Evolutionary conservation across 2,888 invertebrate species (phyloP), one percentile per base, ranked within the genome.

Genomic region (Oscheius onirici): DNA sequence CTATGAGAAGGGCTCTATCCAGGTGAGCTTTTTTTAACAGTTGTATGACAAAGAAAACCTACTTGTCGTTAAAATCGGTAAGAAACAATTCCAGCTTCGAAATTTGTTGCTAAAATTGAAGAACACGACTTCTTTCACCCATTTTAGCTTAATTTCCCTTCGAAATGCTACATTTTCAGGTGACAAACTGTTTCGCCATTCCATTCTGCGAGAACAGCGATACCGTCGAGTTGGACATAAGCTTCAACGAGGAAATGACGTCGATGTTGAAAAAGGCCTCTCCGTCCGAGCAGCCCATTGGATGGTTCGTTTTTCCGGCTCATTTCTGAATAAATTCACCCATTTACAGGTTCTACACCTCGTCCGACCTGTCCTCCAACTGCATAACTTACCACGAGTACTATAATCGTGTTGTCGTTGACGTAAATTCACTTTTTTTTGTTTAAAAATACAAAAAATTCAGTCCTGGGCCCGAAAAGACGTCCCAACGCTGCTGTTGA

Each of bases 171-270:
- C n/a, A n/a, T n/a, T 94, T 97, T 66, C 97, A 97, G 91, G 94
- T 97, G 52, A 97, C 97, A 15, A 97, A 99, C 88, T 97, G 97
- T 88, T 99, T 97, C 90, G 95, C 97, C 87, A 97, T 99, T 60
- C 97, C 97, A 0, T 97, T 99, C 89, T 97, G 96, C 89, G 97
- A 99, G 89, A 80, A 72, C 66, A 71, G 71, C n/a, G 91, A 91
- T 88, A 91, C 90, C 90, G 96, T 97, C n/a, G 96, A 97, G 88
- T 94, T 97, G 6, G 97, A 99, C 89, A 91, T 97, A 69, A 94
- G 94, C 88, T 97, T 96, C 90, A 97, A 97, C 22, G 92, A 94
- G 91, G 96, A 95, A 86, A 87, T 87, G 87, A 79, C 80, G 40
- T 76, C 97, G 0, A 90, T 97, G 67, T 95, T 97, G 89, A 92